Percentiles rank a stretch among this genome's conserved stretches.
Evolutionary conservation across 2,888 invertebrate genomes (phyloP).

Genomic region (Perizoma flavofasciatum): DNA sequence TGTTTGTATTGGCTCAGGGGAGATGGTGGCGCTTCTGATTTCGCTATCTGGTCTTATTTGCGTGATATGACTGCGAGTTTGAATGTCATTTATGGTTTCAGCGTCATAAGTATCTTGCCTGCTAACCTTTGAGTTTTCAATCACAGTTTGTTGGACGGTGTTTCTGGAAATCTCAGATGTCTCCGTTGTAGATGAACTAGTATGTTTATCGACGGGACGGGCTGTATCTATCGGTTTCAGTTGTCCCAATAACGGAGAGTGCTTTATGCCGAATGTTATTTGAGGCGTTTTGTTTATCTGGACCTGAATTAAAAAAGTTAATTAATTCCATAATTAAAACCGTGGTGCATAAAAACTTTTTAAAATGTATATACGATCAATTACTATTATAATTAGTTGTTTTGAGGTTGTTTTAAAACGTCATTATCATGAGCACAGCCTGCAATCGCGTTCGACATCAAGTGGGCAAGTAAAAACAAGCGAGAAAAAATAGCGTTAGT

Average conservation of each 20-base stretch:
- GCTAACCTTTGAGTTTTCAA: slow-evolving; percentile 42
- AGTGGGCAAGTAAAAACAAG: too few relatives aligned
- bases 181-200: slow-evolving; percentile 7
- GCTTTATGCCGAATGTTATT: slow-evolving; percentile 92
- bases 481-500: too few relatives aligned
- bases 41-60: slow-evolving; percentile 66
- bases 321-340: background rate
- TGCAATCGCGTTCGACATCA: too few relatives aligned
- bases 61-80: slow-evolving; percentile 61
- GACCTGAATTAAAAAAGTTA: slow-evolving; percentile 57
- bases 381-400: too few relatives aligned
- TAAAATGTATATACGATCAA: too few relatives aligned
- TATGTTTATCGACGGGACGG: slow-evolving; percentile 40
- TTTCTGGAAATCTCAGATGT: slow-evolving; percentile 10
- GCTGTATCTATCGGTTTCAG: slow-evolving; percentile 62
- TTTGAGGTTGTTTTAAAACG: too few relatives aligned
- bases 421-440: too few relatives aligned
- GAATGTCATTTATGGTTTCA: slow-evolving; percentile 42
- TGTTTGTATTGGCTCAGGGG: slow-evolving; percentile 67
- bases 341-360: too few relatives aligned
- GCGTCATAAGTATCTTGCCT: slow-evolving; percentile 40
- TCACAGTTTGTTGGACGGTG: slow-evolving; percentile 22
- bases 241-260: slow-evolving; percentile 89
- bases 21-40: slow-evolving; percentile 64
- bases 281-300: slow-evolving; percentile 68